phyloP scores from a whole-genome alignment of 2,797 vertebrate genomes.

The Mormyrops boulengeri region DNA sequence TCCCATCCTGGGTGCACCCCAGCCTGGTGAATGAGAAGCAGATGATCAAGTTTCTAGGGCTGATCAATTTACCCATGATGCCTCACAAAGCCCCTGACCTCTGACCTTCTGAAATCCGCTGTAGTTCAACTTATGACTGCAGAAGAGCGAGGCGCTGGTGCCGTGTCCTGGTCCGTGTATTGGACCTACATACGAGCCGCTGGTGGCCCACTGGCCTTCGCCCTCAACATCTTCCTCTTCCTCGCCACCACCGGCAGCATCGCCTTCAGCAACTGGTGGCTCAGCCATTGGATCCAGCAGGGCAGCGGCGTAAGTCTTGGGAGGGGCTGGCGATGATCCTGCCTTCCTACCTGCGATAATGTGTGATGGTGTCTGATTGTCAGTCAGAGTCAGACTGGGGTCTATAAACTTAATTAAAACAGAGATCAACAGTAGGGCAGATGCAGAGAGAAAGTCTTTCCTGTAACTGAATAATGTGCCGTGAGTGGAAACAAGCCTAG shows the following conservation, averaged over 20 bases:
- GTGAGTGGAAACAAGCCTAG: conserved; percentile 45
- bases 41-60: not conserved
- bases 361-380: conserved; percentile 27
- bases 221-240: conserved; percentile 66
- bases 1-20: not conserved
- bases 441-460: conserved; percentile 51
- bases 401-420: conserved; percentile 55
- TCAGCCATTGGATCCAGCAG: conserved; percentile 75
- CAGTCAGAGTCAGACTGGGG: conserved; percentile 32
- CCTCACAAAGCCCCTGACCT: not conserved
- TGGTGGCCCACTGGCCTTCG: conserved; percentile 62
- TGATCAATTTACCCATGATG: conserved; percentile 19
- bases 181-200: conserved; percentile 69
- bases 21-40: not conserved
- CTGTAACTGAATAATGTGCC: conserved; percentile 46
- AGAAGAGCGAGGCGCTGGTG: conserved; percentile 67
- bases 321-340: not conserved
- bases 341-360: not conserved
- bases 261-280: conserved; percentile 77
- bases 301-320: conserved; percentile 68
- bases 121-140: conserved; percentile 65
- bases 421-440: conserved; percentile 48
- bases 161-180: conserved; percentile 64
- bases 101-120: not conserved
- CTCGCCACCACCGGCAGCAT: conserved; percentile 69